Percentiles rank a stretch among this genome's conserved stretches.
Evolutionary conservation across 2,797 vertebrate species (phyloP).

Genomic region (Heliangelus exortis): DNA sequence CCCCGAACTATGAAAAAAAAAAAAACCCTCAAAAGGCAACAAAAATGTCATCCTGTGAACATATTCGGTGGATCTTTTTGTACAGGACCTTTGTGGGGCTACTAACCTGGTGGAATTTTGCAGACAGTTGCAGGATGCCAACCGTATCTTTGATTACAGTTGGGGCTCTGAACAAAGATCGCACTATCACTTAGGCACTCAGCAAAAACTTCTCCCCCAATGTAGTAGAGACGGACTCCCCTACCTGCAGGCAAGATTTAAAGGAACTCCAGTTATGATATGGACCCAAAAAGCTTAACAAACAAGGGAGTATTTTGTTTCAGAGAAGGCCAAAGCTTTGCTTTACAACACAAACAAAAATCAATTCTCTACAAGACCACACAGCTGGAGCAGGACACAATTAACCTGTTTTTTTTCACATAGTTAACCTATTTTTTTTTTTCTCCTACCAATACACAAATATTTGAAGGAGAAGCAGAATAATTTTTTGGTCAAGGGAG

Average conservation of each 20-base stretch:
- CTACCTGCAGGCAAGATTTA: constrained; percentile 82
- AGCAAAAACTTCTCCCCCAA: constrained; percentile 96
- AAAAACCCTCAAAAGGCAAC: neutral
- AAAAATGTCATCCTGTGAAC: neutral
- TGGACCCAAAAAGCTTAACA: neutral
- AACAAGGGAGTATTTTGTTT: neutral
- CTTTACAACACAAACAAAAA: neutral
- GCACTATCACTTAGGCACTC: constrained; percentile 99
- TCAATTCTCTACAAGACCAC: neutral
- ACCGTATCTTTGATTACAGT: constrained; percentile 98
- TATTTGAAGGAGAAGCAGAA: neutral
- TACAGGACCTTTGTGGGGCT: accelerated
- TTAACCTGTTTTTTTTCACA: too few relatives aligned
- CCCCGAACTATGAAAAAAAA: neutral
- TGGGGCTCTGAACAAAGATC: constrained; percentile 98
- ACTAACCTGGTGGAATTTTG: constrained; percentile 96
- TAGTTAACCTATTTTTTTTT: neutral
- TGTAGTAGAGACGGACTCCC: constrained; percentile 96
- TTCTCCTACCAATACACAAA: accelerated
- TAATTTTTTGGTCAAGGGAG: neutral
- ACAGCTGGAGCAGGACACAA: neutral
- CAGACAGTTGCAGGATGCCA: constrained; percentile 99
- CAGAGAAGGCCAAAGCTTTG: neutral
- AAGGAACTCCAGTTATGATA: neutral
- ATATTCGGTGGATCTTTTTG: neutral